phyloP scores from a whole-genome alignment of 2,888 invertebrate species.

The Crioceris asparagi region DNA sequence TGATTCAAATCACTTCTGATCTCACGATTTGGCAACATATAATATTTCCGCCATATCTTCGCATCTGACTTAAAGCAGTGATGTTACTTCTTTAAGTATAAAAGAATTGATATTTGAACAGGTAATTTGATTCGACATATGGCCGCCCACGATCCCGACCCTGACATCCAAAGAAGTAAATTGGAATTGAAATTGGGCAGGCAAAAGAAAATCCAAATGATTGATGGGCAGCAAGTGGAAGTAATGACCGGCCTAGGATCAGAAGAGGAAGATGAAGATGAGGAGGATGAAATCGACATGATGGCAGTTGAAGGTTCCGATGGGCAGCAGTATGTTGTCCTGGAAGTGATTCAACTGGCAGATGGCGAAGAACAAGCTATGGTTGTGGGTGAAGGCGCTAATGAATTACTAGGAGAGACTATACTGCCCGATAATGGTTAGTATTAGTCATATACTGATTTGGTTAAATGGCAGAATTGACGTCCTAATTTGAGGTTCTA shows the following conservation, averaged over 20 bases:
- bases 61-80: no score
- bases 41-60: no score
- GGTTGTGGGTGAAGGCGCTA: constrained; percentile 41
- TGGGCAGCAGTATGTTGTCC: constrained; percentile 79
- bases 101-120: background rate
- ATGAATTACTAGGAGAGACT: constrained; percentile 38
- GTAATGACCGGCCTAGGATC: constrained; percentile 35
- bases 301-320: constrained; percentile 59
- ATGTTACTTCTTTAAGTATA: no score
- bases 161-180: constrained; percentile 61
- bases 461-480: background rate
- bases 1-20: no score
- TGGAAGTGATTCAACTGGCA: constrained; percentile 74
- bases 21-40: no score
- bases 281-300: constrained; percentile 48
- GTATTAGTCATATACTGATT: constrained; percentile 4
- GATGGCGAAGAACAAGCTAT: constrained; percentile 56
- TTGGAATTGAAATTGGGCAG: constrained; percentile 68
- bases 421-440: constrained; percentile 34
- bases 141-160: constrained; percentile 82
- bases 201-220: constrained; percentile 63
- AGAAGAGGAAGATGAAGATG: constrained; percentile 41
- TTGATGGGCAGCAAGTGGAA: constrained; percentile 44
- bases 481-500: background rate
- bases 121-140: constrained; percentile 79